phyloP scores from a whole-genome alignment of 2,797 vertebrate species.

The Odontamblyopus rebecca region DNA sequence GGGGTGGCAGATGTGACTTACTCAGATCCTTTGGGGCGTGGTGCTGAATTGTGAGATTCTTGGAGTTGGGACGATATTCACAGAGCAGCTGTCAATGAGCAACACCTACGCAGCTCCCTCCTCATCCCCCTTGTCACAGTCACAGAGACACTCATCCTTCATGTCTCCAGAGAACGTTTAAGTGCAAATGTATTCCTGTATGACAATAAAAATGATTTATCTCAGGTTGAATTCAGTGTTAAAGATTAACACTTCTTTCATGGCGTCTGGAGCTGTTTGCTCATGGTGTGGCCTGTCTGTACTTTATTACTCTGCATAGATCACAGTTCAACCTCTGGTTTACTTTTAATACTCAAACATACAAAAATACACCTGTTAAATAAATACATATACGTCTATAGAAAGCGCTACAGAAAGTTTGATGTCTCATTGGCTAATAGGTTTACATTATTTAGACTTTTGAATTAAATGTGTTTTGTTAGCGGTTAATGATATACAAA shows the following conservation, averaged over 20 bases:
- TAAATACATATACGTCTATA: too few relatives aligned
- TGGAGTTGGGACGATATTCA: constrained; percentile 59
- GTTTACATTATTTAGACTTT: neutral
- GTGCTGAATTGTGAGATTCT: constrained; percentile 69
- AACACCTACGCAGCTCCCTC: constrained; percentile 61
- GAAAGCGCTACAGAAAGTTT: neutral
- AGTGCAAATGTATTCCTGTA: constrained; percentile 28
- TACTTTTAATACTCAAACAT: neutral
- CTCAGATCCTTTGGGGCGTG: constrained; percentile 62
- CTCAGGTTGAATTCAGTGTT: constrained; percentile 45
- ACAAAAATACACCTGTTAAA: neutral
- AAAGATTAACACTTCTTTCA: constrained; percentile 73
- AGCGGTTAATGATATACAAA: neutral
- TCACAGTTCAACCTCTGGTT: constrained; percentile 18
- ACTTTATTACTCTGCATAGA: constrained; percentile 19
- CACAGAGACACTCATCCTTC: constrained; percentile 37
- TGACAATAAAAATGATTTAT: constrained; percentile 52
- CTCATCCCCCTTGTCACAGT: constrained; percentile 30
- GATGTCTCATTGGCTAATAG: neutral
- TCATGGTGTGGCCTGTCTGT: constrained; percentile 37
- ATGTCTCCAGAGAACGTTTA: constrained; percentile 46
- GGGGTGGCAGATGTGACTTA: constrained; percentile 69
- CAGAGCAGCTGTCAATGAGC: constrained; percentile 71
- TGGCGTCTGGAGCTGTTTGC: constrained; percentile 55
- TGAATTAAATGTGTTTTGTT: neutral